Percentiles rank a stretch among this genome's conserved stretches.
phyloP scores from a whole-genome alignment of 2,888 invertebrate genomes.

The Drosophila lutescens region DNA sequence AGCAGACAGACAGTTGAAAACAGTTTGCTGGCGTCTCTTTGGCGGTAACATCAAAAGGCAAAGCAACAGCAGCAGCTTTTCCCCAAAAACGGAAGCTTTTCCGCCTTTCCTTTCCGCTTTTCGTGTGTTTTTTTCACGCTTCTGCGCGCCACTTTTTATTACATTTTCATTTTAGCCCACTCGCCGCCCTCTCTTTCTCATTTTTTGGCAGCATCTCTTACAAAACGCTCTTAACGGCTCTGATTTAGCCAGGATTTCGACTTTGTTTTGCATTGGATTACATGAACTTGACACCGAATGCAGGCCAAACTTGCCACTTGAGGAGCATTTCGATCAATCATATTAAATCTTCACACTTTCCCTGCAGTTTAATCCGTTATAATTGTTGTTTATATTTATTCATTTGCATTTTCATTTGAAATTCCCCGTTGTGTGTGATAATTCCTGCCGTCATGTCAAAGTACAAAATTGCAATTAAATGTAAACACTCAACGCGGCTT shows the following conservation, averaged over 20 bases:
- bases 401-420: slow-evolving; percentile 34
- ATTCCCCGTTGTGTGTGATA: slow-evolving; percentile 14
- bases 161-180: slow-evolving; percentile 20
- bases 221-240: slow-evolving; percentile 36
- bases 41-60: slow-evolving; percentile 42
- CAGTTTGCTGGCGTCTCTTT: slow-evolving; percentile 41
- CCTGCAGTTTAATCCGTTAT: slow-evolving; percentile 27
- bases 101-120: slow-evolving; percentile 39
- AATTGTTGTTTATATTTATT: slow-evolving; percentile 37
- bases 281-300: slow-evolving; percentile 67
- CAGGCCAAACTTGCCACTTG: slow-evolving; percentile 15
- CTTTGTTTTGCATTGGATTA: slow-evolving; percentile 44
- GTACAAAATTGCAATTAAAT: slow-evolving; percentile 49
- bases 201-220: slow-evolving; percentile 10
- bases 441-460: slow-evolving; percentile 34
- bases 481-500: slow-evolving; percentile 45
- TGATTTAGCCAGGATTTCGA: slow-evolving; percentile 36
- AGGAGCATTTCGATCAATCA: not conserved
- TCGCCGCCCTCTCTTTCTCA: not conserved
- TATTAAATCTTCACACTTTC: slow-evolving; percentile 22
- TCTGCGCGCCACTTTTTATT: slow-evolving; percentile 61
- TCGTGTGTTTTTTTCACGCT: slow-evolving; percentile 55
- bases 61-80: slow-evolving; percentile 37
- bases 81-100: slow-evolving; percentile 63
- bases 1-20: slow-evolving; percentile 4